These are phyloP conservation scores for Caenorhabditis becei DNA, from an alignment of 2,888 invertebrate species.

Conservation along the genomic window DNA sequence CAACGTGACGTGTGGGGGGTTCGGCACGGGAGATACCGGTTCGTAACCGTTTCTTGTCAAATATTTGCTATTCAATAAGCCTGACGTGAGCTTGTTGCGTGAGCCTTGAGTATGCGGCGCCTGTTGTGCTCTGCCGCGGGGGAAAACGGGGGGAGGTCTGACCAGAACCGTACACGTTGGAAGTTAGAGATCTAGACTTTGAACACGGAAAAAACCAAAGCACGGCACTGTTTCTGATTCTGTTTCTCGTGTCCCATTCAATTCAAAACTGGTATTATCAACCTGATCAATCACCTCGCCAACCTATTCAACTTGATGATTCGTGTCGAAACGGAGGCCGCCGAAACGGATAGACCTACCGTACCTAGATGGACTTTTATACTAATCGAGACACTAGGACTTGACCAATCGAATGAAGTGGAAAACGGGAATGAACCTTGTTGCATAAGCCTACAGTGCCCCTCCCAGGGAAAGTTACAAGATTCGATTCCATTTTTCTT, in stretches of 20 bases:
- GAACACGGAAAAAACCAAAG: not conserved
- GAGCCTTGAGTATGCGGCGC: slow-evolving; percentile 35
- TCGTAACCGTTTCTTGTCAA: slow-evolving; percentile 62
- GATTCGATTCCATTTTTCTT: not conserved
- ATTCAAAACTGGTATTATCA: slow-evolving; percentile 37
- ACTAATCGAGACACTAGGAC: slow-evolving; percentile 24
- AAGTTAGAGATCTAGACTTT: not conserved
- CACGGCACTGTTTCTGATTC: too few relatives aligned
- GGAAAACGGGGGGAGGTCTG: not conserved
- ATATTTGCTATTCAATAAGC: slow-evolving; percentile 63
- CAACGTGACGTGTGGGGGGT: slow-evolving; percentile 48
- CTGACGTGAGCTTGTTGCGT: slow-evolving; percentile 61
- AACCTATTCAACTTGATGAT: slow-evolving; percentile 58
- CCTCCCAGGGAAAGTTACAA: not conserved
- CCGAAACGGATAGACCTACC: slow-evolving; percentile 16
- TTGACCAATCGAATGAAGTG: slow-evolving; percentile 18
- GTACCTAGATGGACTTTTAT: slow-evolving; percentile 51
- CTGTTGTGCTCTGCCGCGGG: slow-evolving; percentile 27
- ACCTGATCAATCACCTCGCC: slow-evolving; percentile 17
- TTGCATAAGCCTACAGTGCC: not conserved
- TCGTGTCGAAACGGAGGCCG: slow-evolving; percentile 8
- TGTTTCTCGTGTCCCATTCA: not conserved
- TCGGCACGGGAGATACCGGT: slow-evolving; percentile 55
- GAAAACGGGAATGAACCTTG: not conserved
- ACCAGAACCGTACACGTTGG: slow-evolving; percentile 27